Evolutionary conservation across 2,888 invertebrate species (phyloP), one percentile per base, ranked within the genome.

Genomic region (Synergus itoensis): DNA sequence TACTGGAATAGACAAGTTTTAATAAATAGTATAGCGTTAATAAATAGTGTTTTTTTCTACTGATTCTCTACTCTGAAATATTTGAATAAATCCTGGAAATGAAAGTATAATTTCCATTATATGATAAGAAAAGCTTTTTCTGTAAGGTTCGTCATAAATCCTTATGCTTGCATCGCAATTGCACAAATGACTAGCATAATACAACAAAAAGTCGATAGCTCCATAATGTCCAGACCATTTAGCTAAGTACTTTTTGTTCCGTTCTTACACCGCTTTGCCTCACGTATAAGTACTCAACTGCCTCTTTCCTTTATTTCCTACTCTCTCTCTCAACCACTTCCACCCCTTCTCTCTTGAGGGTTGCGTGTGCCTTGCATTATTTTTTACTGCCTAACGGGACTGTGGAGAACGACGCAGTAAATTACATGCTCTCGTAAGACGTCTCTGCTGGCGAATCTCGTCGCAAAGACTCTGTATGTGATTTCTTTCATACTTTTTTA

Each of bases 301-400:
- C 60, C 9, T 21, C 60, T 60, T 60, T 60, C n/a, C 11, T 21
- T 21, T 21, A 60, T 60, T 21, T 9, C 21, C n/a, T 7, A n/a
- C 18, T 9, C 21, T 60, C 60, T 60, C 21, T 12, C 60, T 60
- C 60, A 60, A 5, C 21, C 60, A 60, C 18, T 21, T 9, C 18
- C 60, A 21, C 60, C 60, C 21, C 21, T 60, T 60, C 45, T 60
- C 60, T 60, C 21, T 21, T 1, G 21, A 21, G 60, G 60, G 9
- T 60, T 60, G 60, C 60, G 60, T 60, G 60, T 60, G 18, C 21
- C 21, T 21, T 5, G 60, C 12, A 11, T 60, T 60, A 60, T 60
- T 60, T 60, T 60, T 60, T 60, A 60, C 60, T 60, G 60, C 60
- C 21, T 60, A 60, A 60, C 60, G 60, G 60, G 18, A 60, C 21